These are phyloP conservation scores for Bubo scandiacus DNA, from an alignment of 2,113 vertebrate species.

Conservation along the genomic window DNA sequence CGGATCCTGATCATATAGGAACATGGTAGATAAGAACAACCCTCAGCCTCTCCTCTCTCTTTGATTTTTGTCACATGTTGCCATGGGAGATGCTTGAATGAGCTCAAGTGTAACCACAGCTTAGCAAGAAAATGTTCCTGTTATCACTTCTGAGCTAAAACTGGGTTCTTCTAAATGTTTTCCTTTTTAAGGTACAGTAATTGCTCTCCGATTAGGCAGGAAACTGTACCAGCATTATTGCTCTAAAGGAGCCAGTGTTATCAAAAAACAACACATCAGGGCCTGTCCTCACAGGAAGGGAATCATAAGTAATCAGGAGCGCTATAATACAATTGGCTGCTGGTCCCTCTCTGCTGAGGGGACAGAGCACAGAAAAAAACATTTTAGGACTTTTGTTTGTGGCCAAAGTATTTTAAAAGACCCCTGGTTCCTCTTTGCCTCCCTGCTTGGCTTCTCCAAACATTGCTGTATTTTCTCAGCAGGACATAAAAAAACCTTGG, in stretches of 20 bases:
- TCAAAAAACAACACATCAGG: constrained; percentile 80
- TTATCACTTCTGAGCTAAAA: constrained; percentile 45
- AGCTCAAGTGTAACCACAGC: neutral
- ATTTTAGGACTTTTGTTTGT: neutral
- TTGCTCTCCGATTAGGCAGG: constrained; percentile 80
- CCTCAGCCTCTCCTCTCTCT: neutral
- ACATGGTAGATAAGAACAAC: neutral
- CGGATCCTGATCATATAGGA: neutral
- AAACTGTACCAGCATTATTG: constrained; percentile 81
- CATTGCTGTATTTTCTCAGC: neutral
- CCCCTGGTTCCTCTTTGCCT: neutral
- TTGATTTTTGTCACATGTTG: neutral
- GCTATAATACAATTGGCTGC: constrained; percentile 69
- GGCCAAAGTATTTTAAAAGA: neutral
- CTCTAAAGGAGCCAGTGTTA: constrained; percentile 80
- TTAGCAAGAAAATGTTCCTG: constrained; percentile 26
- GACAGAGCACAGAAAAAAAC: neutral
- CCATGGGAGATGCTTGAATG: neutral
- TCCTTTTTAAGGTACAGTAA: constrained; percentile 69
- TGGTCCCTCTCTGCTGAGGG: neutral
- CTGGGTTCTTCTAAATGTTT: constrained; percentile 59
- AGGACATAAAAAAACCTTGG: neutral
- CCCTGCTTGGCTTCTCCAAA: neutral
- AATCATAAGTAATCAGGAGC: constrained; percentile 70
- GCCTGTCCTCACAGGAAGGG: constrained; percentile 79